Evolutionary conservation across 2,113 vertebrate species (phyloP), one percentile per base, ranked within the genome.

Genomic region (Scomber japonicus): DNA sequence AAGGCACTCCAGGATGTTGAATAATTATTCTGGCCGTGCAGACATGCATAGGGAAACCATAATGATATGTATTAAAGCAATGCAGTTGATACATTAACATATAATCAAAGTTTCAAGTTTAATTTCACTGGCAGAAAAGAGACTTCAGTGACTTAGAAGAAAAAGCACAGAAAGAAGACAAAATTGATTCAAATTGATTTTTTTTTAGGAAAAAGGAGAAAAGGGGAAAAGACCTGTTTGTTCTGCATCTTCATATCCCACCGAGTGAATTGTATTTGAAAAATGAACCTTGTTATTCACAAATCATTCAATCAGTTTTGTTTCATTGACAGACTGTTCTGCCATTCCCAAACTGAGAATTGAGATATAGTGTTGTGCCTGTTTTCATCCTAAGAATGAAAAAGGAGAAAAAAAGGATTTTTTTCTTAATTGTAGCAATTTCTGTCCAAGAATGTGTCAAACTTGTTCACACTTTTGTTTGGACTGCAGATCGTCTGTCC

Each of bases 391-490:
- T 46, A 30, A 60, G 21, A 81, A 54, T 4, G 11, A 70, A 30
- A 50, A 45, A n/a, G 69, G 45, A 80, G 68, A 75, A 9, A 9
- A 40, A 40, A 40, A 1, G 35, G 6, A 40, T 75, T 85, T 79
- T 15, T 62, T n/a, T 60, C 48, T 64, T 56, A 51, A 50, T 81
- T n/a, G 31, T n/a, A 55, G 46, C 53, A 61, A 59, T 53, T 66
- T 49, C 44, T 64, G 64, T 85, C 89, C 66, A 78, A 65, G 55
- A 80, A 89, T 57, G 77, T 85, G 82, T 89, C 86, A 89, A 80
- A 88, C 65, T 71, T 80, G 80, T 90, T 89, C 78, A 24, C 90
- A 80, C 87, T 89, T 90, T 79, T 83, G 84, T 89, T 82, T 77
- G 83, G 73, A 63, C 61, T 15, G 59, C 11, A 71, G 54, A 27